phyloP scores from a whole-genome alignment of 2,888 invertebrate genomes.

The Acronicta alni region DNA sequence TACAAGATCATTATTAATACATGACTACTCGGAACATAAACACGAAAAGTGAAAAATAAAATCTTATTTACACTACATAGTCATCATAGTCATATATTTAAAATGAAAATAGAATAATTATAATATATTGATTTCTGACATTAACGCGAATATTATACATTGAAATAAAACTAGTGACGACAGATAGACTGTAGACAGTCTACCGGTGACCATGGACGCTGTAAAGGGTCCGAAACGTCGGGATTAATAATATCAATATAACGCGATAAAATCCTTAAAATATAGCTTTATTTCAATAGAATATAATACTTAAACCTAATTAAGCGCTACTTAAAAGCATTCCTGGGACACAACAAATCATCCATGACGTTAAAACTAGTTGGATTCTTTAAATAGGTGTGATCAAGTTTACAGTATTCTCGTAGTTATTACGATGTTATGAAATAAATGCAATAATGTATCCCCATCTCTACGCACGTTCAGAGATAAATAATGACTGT shows the following conservation, averaged over 20 bases:
- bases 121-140: too few relatives aligned
- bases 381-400: slow-evolving; percentile 34
- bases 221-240: too few relatives aligned
- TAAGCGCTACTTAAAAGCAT: slow-evolving; percentile 49
- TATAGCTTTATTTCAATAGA: too few relatives aligned
- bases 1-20: slow-evolving; percentile 23
- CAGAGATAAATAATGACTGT: not conserved
- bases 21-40: slow-evolving; percentile 19
- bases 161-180: too few relatives aligned
- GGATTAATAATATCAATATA: too few relatives aligned
- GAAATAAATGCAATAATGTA: not conserved
- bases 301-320: too few relatives aligned
- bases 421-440: slow-evolving; percentile 6
- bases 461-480: not conserved
- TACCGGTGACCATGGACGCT: too few relatives aligned
- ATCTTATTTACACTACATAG: slow-evolving; percentile 7
- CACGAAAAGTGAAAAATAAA: slow-evolving; percentile 4
- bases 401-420: slow-evolving; percentile 28
- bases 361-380: slow-evolving; percentile 37
- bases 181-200: too few relatives aligned
- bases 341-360: slow-evolving; percentile 43
- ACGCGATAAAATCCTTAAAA: too few relatives aligned
- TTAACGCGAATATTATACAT: too few relatives aligned
- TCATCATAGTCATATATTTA: not conserved
- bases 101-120: slow-evolving; percentile 4